Evolutionary conservation across 2,888 invertebrate genomes (phyloP).

Genomic region (Polymixis lichenea): DNA sequence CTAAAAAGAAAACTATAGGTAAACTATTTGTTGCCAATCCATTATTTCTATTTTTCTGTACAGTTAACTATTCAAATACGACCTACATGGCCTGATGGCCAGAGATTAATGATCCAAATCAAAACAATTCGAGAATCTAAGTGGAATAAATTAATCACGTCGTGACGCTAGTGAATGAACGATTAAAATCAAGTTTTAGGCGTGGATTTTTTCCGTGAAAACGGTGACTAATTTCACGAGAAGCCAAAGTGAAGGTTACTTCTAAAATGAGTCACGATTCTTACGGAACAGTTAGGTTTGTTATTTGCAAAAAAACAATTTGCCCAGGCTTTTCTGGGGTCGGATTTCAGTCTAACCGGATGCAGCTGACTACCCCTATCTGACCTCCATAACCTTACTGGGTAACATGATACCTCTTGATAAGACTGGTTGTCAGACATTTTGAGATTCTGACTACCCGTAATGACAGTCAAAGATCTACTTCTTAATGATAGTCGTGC

Average conservation of each 20-base stretch:
- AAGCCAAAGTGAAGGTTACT: slow-evolving; percentile 54
- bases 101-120: slow-evolving; percentile 37
- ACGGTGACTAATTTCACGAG: slow-evolving; percentile 57
- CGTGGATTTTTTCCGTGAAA: slow-evolving; percentile 48
- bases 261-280: slow-evolving; percentile 47
- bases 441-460: not conserved
- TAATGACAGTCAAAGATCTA: not conserved
- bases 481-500: no score
- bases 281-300: slow-evolving; percentile 35
- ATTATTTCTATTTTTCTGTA: not conserved
- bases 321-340: not conserved
- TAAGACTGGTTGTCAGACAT: not conserved
- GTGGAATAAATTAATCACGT: slow-evolving; percentile 43
- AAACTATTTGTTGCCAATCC: not conserved
- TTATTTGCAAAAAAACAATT: slow-evolving; percentile 17
- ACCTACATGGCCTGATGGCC: slow-evolving; percentile 1
- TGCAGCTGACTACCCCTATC: not conserved
- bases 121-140: slow-evolving; percentile 33
- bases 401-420: not conserved
- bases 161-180: slow-evolving; percentile 38
- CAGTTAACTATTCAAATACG: not conserved
- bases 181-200: slow-evolving; percentile 49
- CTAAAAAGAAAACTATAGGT: not conserved
- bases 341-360: not conserved
- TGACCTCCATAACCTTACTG: not conserved